These are phyloP conservation scores for Macrostomum lignano DNA, from an alignment of 1,140 invertebrate species.

Conservation along the genomic window DNA sequence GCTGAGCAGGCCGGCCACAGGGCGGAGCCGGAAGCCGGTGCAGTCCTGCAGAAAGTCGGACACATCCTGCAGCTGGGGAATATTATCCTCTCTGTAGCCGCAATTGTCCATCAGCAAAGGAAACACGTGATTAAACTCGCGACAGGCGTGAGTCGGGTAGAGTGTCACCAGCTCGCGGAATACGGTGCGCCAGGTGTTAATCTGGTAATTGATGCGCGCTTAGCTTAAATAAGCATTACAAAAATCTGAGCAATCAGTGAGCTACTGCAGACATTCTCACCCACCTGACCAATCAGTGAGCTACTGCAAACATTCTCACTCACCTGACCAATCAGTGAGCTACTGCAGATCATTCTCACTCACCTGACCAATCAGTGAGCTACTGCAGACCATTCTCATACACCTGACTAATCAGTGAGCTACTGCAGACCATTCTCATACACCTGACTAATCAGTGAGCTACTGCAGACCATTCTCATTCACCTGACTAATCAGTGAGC, in stretches of 20 bases:
- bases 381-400: too few species aligned
- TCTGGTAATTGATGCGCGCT: too few species aligned
- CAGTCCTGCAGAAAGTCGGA: conserved; percentile 87
- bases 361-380: too few species aligned
- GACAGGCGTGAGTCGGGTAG: conserved; percentile 79
- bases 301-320: too few species aligned
- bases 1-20: conserved; percentile 78
- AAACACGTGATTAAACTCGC: conserved; percentile 83
- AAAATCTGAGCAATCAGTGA: conserved; percentile 66
- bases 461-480: too few species aligned
- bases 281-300: conserved; percentile 68
- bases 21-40: conserved; percentile 75
- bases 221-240: too few species aligned
- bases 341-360: too few species aligned
- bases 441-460: too few species aligned
- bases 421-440: too few species aligned
- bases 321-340: too few species aligned
- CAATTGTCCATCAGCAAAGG: conserved; percentile 81
- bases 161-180: conserved; percentile 55
- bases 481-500: too few species aligned
- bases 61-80: conserved; percentile 84
- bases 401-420: too few species aligned
- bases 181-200: conserved; percentile 53
- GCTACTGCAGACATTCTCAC: conserved; percentile 56
- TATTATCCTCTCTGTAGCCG: conserved; percentile 70